Evolutionary conservation across 2,797 vertebrate species (phyloP), one percentile per base, ranked within the genome.

Genomic region (Leptoclinus maculatus): DNA sequence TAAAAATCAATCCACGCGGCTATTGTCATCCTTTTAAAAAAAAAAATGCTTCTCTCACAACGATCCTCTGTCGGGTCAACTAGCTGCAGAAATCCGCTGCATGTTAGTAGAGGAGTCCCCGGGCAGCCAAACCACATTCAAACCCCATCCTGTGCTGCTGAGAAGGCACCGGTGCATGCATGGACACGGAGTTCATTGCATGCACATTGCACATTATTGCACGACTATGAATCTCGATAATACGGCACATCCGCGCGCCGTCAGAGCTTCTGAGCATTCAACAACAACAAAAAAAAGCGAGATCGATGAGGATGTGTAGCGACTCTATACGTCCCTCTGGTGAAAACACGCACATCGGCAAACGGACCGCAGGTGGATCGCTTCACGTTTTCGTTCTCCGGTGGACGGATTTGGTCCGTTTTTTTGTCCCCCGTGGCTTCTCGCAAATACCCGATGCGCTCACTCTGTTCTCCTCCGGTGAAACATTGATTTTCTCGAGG

Each of bases 401-500:
- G 7, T 14, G 13, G 32, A 45, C 27, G 12, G 49, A 56, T 83
- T 8, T 19, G 21, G 43, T 69, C 60, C 49, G 54, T 56, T 38
- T 32, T 10, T 54, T 14, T 7, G 49, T 51, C 23, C 51, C 11
- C 25, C 0, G 23, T 23, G 19, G 29, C 9, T 27, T 32, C 32
- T 47, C 8, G 6, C 66, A 23, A 36, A 56, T 56, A 53, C 3
- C 11, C 36, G 59, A 29, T 29, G 32, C 32, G 49, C 56, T 87
- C 70, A 21, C 70, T n/a, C 49, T 69, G 36, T 0, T 54, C 71
- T 54, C 25, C 76, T 66, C 25, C 12, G 83, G 25, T 53, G 64
- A 64, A 49, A n/a, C 43, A 62, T 17, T 39, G 86, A 60, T 66
- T 85, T 83, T 84, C 45, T 79, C 51, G 51, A 39, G 72, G 67